Conservation (phyloP, 35 echinoderm and acorn worm genomes). For the Ptychodera flava region DNA sequence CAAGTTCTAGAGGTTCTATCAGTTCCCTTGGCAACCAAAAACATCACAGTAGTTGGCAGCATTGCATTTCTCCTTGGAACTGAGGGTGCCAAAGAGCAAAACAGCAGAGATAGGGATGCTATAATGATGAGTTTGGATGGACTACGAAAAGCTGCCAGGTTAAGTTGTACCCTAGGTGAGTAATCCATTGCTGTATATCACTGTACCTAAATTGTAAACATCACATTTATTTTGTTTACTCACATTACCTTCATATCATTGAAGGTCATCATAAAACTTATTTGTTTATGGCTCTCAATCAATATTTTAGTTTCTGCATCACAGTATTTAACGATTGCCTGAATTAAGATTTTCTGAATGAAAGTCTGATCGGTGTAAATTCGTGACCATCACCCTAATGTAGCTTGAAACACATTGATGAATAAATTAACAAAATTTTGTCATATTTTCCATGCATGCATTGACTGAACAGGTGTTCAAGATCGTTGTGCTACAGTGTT, state of each 20-base stretch:
- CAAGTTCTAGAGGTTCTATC: constrained; percentile 77
- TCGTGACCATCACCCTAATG: no score
- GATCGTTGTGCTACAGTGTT: constrained; percentile 74
- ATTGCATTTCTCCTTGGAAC: constrained; percentile 63
- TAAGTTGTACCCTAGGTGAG: constrained; percentile 86
- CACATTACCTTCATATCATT: no score
- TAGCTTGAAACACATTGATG: no score
- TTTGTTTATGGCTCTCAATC: no score
- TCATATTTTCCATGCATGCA: no score
- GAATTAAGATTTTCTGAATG: no score
- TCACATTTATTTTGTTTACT: neutral
- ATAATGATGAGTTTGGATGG: constrained; percentile 91
- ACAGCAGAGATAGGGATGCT: constrained; percentile 53
- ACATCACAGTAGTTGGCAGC: constrained; percentile 35
- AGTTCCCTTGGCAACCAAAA: constrained; percentile 57
- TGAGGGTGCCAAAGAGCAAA: constrained; percentile 76
- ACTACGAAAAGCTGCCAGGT: constrained; percentile 74
- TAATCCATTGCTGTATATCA: neutral
- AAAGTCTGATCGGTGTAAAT: no score
- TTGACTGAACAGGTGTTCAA: constrained; percentile 85
- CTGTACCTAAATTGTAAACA: neutral
- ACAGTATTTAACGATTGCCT: no score
- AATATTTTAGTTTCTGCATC: no score
- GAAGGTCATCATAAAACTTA: no score
- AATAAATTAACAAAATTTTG: no score